Evolutionary conservation across 2,888 invertebrate genomes (phyloP).

Genomic region (Uloborus plumipes): DNA sequence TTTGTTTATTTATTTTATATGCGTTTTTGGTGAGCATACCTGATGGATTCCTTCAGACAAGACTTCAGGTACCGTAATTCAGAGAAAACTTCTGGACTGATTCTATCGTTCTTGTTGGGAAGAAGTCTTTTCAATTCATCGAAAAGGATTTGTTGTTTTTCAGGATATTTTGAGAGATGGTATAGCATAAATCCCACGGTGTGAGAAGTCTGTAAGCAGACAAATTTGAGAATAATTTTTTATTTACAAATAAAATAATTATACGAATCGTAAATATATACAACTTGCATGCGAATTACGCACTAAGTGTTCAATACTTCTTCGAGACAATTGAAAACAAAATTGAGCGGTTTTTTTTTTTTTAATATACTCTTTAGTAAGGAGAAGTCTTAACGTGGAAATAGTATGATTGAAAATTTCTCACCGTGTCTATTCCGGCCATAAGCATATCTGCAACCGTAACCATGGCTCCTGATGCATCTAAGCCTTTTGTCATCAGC

Average conservation of each 20-base stretch:
- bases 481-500: constrained; percentile 79
- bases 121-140: constrained; percentile 78
- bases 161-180: constrained; percentile 80
- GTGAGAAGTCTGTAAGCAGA: constrained; percentile 80
- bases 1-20: no score
- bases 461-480: constrained; percentile 85
- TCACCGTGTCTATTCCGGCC: constrained; percentile 87
- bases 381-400: neutral
- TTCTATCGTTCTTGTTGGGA: constrained; percentile 69
- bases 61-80: constrained; percentile 19
- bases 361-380: no score
- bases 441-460: constrained; percentile 87
- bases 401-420: neutral
- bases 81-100: constrained; percentile 18
- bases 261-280: no score
- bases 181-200: constrained; percentile 83
- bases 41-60: constrained; percentile 23
- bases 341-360: no score
- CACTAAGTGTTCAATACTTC: no score
- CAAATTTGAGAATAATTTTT: neutral
- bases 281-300: no score
- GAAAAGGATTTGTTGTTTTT: constrained; percentile 79
- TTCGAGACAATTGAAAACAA: no score
- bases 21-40: constrained; percentile 2
- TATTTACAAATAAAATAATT: no score